phyloP scores from a whole-genome alignment of 2,113 vertebrate species.

The rat (Rattus norvegicus) region DNA sequence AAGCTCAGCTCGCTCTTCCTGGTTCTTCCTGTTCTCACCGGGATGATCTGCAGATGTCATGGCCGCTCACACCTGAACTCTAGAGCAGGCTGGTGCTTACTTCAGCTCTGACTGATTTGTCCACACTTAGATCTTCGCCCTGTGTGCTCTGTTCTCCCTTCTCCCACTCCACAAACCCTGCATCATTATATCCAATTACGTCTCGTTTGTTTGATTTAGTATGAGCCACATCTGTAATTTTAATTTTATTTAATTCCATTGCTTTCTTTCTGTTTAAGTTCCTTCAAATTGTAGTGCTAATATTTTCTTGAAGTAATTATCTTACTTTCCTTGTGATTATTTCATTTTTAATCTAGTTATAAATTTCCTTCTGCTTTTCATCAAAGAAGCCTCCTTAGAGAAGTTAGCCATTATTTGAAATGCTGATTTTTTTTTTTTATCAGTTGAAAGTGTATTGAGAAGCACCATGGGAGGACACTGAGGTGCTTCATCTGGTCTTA shows the following conservation, averaged over 20 bases:
- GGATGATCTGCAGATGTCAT: neutral
- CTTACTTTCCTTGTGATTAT: slow-evolving; percentile 42
- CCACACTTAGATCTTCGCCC: neutral
- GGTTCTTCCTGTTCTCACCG: neutral
- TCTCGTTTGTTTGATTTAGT: neutral
- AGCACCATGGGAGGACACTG: neutral
- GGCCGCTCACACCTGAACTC: slow-evolving; percentile 53
- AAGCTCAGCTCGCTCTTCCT: neutral
- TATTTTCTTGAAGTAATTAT: slow-evolving; percentile 25
- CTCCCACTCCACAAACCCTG: neutral
- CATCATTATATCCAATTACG: neutral
- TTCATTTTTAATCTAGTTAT: slow-evolving; percentile 18
- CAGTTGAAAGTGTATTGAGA: slow-evolving; percentile 47
- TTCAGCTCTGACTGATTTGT: neutral
- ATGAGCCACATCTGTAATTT: neutral
- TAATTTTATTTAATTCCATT: slow-evolving; percentile 12
- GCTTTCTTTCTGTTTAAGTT: neutral
- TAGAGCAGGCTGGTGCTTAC: neutral
- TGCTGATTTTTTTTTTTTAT: neutral
- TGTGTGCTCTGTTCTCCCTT: neutral
- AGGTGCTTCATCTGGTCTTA: neutral
- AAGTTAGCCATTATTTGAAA: neutral
- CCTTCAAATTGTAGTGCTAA: neutral
- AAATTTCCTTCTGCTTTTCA: neutral
- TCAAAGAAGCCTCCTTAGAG: neutral